Evolutionary conservation across 1,140 invertebrate genomes (phyloP), one percentile per base, ranked within the genome.

Genomic region (Drosophila rufa): DNA sequence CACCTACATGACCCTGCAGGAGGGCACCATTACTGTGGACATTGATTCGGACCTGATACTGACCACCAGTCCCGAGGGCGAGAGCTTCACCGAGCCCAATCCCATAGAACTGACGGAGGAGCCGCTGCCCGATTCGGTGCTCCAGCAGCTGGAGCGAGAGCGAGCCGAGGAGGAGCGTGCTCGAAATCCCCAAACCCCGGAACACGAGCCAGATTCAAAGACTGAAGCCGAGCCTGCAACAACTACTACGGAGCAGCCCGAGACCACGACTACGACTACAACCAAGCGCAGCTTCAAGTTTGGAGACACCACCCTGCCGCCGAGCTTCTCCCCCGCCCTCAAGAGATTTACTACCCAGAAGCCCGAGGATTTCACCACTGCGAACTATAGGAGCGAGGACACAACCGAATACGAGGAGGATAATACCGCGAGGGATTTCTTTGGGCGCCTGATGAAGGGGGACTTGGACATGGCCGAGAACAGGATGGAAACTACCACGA

Each of bases 51-150:
- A 87, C 15, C 8, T 58, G 2, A 74, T 89, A 6, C 38, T 83
- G 14, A 89, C 73, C 45, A 87, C 83, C 15, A 62, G 71, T 45
- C 48, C 75, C 1, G 64, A 30, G 36, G 25, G 64, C 5, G 27
- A 74, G 30, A 3, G 15, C 25, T 89, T 80, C 11, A 83, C 76
- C 1, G 55, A 76, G 0, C 36, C 36, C 11, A 48, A 38, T 46
- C 51, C 48, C 0, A 9, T 50, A 0, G 22, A 33, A 1, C 53
- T 51, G 3, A 89, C 83, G 2, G 83, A 89, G 19, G 76, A 87
- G 2, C 80, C 83, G 4, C 38, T 89, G 40, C 68, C 71, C 8
- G 80, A 89, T 0, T 86, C 84, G 3, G 84, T 83, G 36, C 3
- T 82, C 27, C 36, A 43, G 9, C 82, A 79, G 30, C 25, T 81